Base-by-base conservation (phyloP, 23 tunicate genomes). In the Styela plicata region DNA sequence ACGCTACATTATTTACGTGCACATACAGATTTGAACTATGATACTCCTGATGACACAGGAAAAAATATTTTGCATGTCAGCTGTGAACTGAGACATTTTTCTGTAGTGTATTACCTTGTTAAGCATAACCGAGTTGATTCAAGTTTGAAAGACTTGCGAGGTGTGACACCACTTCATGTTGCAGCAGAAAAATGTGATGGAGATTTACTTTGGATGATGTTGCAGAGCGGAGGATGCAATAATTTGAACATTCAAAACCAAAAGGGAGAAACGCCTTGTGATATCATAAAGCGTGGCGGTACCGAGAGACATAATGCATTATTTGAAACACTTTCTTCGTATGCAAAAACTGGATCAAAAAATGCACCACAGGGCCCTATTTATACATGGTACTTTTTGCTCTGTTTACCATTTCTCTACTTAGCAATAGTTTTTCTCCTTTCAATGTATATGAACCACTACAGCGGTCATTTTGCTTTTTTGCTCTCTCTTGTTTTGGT, bases 1-100 rank as follows among this genome's bases (percentile, higher is more conserved):
- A 85, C 86, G 52, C 53, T 93, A 52, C 90, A 93, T 64, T 93
- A 93, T 70, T 80, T 93, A 24, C 84, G 70, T 3, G 62, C 84
- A 10, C 81, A 84, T 74, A 88, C 93, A 2, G 76, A 77, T 2
- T 70, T 93, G 20, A 71, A 63, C 65, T 64, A 26, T 34, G 75
- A 88, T 27, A 32, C 69, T 16, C 57, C 68, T 24, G 86, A 88
- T 63, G 68, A 63, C 20, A 70, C 33, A 20, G 98, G 98, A 1
- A 84, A 93, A 36, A 78, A 91, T 23, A 31, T 89, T 20, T 62
- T 93, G 16, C 90, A 88, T 52, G 31, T 88, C 1, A 66, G 83
- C 36, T 88, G 89, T 35, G 31, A 32, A 13, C 85, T 85, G 23
- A 67, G 89, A 31, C 86, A 88, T 36, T 63, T 34, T 28, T 1